Evolutionary conservation across 2,113 vertebrate genomes (phyloP).

Genomic region (Dicerorhinus sumatrensis): DNA sequence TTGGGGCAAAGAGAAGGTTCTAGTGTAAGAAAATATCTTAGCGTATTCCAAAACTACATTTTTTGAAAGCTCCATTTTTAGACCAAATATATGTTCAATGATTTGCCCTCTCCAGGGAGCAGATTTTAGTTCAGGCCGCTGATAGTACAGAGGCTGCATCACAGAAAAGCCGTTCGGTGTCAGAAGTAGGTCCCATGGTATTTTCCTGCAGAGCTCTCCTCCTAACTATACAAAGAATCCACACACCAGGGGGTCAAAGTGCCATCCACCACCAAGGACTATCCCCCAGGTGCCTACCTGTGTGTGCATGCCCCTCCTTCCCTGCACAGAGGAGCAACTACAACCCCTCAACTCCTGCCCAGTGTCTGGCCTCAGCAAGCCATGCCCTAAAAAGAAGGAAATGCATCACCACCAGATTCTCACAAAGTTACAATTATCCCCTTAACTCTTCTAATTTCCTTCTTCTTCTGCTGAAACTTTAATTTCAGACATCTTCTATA

Average conservation of each 20-base stretch:
- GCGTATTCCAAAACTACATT: conserved; percentile 84
- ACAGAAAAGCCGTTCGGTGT: conserved; percentile 75
- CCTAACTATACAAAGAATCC: conserved; percentile 85
- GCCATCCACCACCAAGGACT: conserved; percentile 80
- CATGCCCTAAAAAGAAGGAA: neutral
- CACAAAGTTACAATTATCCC: conserved; percentile 81
- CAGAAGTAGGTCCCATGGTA: conserved; percentile 81
- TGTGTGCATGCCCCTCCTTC: conserved; percentile 73
- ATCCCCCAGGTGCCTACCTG: conserved; percentile 82
- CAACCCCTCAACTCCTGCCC: too few relatives aligned
- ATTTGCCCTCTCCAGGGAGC: conserved; percentile 85
- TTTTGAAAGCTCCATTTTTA: conserved; percentile 85
- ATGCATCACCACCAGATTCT: conserved; percentile 72
- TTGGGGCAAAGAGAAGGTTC: conserved; percentile 82
- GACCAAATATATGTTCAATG: conserved; percentile 85
- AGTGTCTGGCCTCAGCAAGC: neutral
- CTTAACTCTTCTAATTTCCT: conserved; percentile 77
- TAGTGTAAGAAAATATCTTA: conserved; percentile 83
- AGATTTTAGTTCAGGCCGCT: conserved; percentile 81
- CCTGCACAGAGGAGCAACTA: neutral
- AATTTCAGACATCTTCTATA: conserved; percentile 75
- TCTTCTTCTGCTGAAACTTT: conserved; percentile 69
- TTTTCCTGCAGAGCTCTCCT: conserved; percentile 80
- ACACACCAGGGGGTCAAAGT: conserved; percentile 80
- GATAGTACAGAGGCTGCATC: conserved; percentile 60